phyloP scores from a whole-genome alignment of 2,797 vertebrate species.

The Pseudochirops cupreus region DNA sequence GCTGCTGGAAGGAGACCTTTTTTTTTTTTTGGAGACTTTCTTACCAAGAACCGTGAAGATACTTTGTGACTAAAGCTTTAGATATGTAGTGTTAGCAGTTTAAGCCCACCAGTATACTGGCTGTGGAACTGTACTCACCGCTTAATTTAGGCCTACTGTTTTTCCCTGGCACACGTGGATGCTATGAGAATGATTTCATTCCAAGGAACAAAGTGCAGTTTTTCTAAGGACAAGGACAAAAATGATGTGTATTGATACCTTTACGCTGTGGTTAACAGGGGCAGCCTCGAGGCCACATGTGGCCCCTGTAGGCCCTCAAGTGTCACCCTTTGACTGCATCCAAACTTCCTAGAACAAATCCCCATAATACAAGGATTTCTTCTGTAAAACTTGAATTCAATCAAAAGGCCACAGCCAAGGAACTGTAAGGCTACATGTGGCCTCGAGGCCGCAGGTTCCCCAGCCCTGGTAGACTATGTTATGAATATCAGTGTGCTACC shows the following conservation, averaged over 20 bases:
- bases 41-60: background rate
- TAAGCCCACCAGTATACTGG: background rate
- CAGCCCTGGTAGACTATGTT: too few relatives aligned
- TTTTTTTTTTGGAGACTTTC: background rate
- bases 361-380: too few relatives aligned
- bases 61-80: background rate
- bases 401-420: too few relatives aligned
- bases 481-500: background rate
- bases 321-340: too few relatives aligned
- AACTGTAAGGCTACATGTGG: too few relatives aligned
- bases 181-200: conserved; percentile 57
- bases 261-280: background rate
- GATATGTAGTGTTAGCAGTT: background rate
- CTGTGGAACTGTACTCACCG: background rate
- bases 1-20: background rate
- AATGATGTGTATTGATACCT: background rate
- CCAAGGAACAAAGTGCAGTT: background rate
- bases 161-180: background rate
- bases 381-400: too few relatives aligned
- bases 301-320: too few relatives aligned
- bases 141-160: background rate
- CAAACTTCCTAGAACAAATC: too few relatives aligned
- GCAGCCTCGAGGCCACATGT: too few relatives aligned
- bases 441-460: background rate
- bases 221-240: conserved; percentile 27